phyloP scores from a whole-genome alignment of 2,888 invertebrate genomes.

The Tenthredo distinguenda region DNA sequence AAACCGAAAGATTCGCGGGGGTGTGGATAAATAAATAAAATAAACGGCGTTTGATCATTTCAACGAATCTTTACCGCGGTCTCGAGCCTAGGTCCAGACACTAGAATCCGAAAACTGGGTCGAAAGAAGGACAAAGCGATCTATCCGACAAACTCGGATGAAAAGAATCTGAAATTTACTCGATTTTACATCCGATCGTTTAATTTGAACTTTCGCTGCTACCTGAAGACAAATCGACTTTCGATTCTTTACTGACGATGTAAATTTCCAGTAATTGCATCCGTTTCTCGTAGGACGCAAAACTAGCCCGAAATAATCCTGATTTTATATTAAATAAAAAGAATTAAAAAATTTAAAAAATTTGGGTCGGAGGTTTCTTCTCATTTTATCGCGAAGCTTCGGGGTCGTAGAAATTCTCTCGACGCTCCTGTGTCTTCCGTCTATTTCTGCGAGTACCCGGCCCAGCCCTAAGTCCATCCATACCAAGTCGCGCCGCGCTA shows the following conservation, averaged over 20 bases:
- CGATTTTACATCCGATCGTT: not conserved
- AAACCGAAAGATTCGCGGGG: not conserved
- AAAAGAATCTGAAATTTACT: too few species aligned
- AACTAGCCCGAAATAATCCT: too few species aligned
- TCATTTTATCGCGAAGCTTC: not conserved
- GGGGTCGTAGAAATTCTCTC: not conserved
- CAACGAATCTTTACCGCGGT: not conserved
- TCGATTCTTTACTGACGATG: too few species aligned
- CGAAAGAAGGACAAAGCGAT: not conserved
- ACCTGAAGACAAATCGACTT: too few species aligned
- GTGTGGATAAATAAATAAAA: not conserved
- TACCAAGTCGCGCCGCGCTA: not conserved
- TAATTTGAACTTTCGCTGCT: too few species aligned
- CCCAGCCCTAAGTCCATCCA: conserved; percentile 9
- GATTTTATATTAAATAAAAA: too few species aligned
- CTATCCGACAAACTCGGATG: too few species aligned
- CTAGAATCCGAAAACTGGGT: not conserved
- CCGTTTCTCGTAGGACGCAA: too few species aligned
- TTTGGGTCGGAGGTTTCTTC: too few species aligned
- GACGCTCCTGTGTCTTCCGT: conserved; percentile 6
- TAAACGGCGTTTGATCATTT: not conserved
- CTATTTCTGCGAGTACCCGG: conserved; percentile 25
- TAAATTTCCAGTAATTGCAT: too few species aligned
- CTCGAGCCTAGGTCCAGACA: too few species aligned
- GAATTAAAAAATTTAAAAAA: too few species aligned